Base-by-base conservation (phyloP, 2,888 invertebrate species). In the Cephus sareptanus region DNA sequence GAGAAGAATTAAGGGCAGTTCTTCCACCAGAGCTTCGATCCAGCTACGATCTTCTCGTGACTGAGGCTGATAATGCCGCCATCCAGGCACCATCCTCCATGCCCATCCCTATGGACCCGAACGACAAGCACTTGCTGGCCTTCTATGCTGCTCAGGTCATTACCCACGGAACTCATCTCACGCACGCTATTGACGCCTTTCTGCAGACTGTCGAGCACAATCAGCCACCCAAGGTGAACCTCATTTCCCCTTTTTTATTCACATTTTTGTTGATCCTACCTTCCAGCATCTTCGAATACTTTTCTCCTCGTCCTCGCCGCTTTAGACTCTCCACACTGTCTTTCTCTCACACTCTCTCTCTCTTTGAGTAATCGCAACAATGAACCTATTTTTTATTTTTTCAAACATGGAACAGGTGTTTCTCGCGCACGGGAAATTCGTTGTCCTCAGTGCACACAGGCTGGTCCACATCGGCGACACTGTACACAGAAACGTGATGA, bases 391-490 rank as follows among this genome's bases (percentile, higher is more conserved):
- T 23, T 56, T 23, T 9, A 56, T 56, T 56, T 56, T 40, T 56
- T 9, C 23, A 56, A 23, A 56, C 23, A 56, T 23, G 56, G 23
- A n/a, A 11, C 82, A 90, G 90, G 90, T 95, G 82, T 98, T 98
- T 92, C 95, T 98, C 76, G 97, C 97, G 23, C 97, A 98, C 90
- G 97, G 97, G 76, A 98, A 98, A 92, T 98, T 98, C 92, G 98
- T 99, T 13, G 97, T 98, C 68, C 93, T 99, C 75, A 97, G 97
- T 90, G 98, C 98, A 35, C 98, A 98, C 90, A 96, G 98, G 90
- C 93, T 99, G 88, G 97, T 99, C 33, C 96, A 97, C 90, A 98
- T 98, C 81, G 98, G 98, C 76, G 98, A 99, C 92, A 97, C 97
- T 75, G 96, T 98, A 37, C 96, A 98, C 90, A 95, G 97, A 86